Percentiles rank a stretch among this genome's conserved stretches.
These are phyloP conservation scores for Cryptoprocta ferox DNA, from an alignment of 2,797 vertebrate species.

Conservation along the genomic window DNA sequence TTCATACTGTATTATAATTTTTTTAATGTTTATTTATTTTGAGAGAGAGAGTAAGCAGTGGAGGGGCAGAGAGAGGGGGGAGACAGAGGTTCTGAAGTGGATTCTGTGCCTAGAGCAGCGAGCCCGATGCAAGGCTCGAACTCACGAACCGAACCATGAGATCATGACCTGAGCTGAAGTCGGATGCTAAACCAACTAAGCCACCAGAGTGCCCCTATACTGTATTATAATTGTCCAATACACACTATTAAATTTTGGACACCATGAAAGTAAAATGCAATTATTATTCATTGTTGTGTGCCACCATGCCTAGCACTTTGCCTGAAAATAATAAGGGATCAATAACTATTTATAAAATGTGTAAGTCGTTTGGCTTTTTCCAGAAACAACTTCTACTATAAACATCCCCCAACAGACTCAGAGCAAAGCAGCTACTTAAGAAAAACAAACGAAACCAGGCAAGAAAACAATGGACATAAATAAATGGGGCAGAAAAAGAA, in stretches of 20 bases:
- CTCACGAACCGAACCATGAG: too few relatives aligned
- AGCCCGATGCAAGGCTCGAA: too few relatives aligned
- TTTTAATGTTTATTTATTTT: too few relatives aligned
- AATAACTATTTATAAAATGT: not conserved
- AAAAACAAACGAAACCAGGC: not conserved
- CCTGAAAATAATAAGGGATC: not conserved
- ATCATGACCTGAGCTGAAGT: too few relatives aligned
- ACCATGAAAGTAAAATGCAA: constrained; percentile 7
- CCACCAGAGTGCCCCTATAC: not conserved
- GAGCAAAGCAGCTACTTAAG: not conserved
- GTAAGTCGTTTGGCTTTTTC: constrained; percentile 22
- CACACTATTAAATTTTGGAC: not conserved
- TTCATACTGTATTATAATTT: not conserved
- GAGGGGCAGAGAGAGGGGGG: too few relatives aligned
- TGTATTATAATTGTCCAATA: not conserved
- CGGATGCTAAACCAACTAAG: too few relatives aligned
- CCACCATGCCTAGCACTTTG: not conserved
- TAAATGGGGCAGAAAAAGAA: not conserved
- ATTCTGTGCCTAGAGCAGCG: too few relatives aligned
- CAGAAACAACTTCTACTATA: constrained; percentile 1
- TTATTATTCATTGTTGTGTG: constrained; percentile 1
- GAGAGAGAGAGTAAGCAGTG: too few relatives aligned
- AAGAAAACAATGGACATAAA: not conserved
- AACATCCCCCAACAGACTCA: not conserved
- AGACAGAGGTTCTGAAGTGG: too few relatives aligned